A percentile compares a stretch with the other conserved stretches of the same genome.
phyloP scores from a whole-genome alignment of 2,113 vertebrate species.

The Neoarius graeffei region DNA sequence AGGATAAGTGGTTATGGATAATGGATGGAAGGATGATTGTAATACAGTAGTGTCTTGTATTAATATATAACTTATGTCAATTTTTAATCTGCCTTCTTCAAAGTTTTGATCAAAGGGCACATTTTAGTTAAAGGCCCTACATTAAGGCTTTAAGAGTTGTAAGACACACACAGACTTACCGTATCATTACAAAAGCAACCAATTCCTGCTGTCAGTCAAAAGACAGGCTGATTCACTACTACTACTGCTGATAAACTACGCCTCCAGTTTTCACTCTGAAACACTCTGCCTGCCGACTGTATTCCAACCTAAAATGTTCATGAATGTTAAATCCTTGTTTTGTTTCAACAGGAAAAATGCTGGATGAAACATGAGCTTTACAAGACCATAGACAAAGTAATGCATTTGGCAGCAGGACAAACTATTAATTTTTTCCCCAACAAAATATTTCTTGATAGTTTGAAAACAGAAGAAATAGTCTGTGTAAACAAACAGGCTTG shows the following conservation, averaged over 20 bases:
- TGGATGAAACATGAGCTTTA: background rate
- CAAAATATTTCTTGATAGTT: background rate
- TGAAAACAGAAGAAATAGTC: background rate
- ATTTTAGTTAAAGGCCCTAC: background rate
- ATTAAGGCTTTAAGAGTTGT: background rate
- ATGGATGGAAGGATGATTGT: background rate
- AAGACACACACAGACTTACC: background rate
- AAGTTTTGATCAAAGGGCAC: background rate
- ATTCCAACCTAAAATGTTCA: background rate
- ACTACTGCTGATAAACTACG: background rate
- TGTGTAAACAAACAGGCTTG: background rate
- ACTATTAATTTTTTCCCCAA: background rate
- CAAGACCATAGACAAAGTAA: background rate
- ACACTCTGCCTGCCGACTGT: background rate
- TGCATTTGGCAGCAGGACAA: background rate
- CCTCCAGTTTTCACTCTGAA: background rate
- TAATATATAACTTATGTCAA: background rate
- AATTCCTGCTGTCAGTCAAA: slow-evolving; percentile 10
- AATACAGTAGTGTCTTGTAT: background rate
- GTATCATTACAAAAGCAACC: slow-evolving; percentile 5
- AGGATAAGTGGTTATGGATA: too few relatives aligned
- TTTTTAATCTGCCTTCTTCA: background rate
- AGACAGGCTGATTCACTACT: background rate
- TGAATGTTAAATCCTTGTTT: background rate
- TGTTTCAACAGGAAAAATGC: background rate